Conservation (phyloP, 2,113 vertebrate genomes). For the Brachirus orientalis region DNA sequence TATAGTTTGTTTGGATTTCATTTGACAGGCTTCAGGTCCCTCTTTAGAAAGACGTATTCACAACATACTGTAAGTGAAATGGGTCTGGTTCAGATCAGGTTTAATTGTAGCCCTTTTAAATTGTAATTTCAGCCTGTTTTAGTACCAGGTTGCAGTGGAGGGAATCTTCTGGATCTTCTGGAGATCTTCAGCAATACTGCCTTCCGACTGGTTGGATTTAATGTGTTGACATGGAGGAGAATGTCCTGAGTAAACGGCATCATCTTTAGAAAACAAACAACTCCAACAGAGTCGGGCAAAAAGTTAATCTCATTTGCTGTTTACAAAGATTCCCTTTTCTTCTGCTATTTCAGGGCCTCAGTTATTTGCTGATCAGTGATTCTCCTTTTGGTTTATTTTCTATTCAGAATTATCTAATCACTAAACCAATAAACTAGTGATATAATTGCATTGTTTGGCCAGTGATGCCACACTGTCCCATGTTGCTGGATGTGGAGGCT, state of each 20-base stretch:
- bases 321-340: conserved; percentile 30
- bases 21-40: no score
- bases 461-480: no score
- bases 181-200: background rate
- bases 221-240: conserved; percentile 32
- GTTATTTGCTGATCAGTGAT: conserved; percentile 11
- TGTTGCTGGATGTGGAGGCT: no score
- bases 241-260: conserved; percentile 38
- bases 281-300: conserved; percentile 3
- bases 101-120: background rate
- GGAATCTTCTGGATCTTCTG: conserved; percentile 1
- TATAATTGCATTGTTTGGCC: no score
- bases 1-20: no score
- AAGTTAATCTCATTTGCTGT: conserved; percentile 21
- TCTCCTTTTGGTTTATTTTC: conserved; percentile 52
- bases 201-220: conserved; percentile 26
- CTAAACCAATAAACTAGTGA: conserved; percentile 58
- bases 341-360: background rate
- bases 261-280: conserved; percentile 46
- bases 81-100: background rate
- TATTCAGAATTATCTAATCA: conserved; percentile 27
- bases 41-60: background rate
- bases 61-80: background rate
- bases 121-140: background rate
- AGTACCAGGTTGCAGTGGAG: background rate